Evolutionary conservation across 2,797 vertebrate genomes (phyloP).

Genomic region (Onychomys arenicola): DNA sequence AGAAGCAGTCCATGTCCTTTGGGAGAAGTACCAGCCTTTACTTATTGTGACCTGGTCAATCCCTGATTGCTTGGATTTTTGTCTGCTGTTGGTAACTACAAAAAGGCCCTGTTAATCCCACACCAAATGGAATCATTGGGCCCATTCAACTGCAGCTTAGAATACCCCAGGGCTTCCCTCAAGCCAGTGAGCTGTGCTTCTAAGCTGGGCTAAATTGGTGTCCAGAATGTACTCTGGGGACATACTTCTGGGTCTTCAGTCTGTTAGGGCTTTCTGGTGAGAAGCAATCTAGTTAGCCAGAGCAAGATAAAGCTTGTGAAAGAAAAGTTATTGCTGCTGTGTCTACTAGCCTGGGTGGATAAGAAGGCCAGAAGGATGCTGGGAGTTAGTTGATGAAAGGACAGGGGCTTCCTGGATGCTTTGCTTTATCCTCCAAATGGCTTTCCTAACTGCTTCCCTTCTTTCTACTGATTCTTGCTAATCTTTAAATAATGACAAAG

Average conservation of each 20-base stretch:
- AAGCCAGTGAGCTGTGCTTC: not conserved
- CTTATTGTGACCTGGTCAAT: not conserved
- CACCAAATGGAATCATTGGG: not conserved
- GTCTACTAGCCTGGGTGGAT: not conserved
- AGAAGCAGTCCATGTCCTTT: not conserved
- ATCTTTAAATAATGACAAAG: slow-evolving; percentile 11
- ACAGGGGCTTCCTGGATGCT: not conserved
- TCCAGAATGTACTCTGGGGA: not conserved
- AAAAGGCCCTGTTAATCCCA: not conserved
- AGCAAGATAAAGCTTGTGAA: not conserved
- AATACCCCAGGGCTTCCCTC: not conserved
- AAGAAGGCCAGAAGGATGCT: not conserved
- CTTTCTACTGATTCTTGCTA: not conserved
- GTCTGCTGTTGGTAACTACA: not conserved
- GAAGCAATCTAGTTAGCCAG: not conserved
- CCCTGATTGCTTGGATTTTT: not conserved
- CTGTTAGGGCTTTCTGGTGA: not conserved
- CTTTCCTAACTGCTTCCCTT: not conserved
- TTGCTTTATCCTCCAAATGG: not conserved
- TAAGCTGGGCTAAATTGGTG: not conserved
- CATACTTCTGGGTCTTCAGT: not conserved
- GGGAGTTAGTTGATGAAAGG: not conserved
- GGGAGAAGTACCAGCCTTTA: not conserved
- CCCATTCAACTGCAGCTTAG: not conserved
- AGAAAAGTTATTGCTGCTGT: not conserved